A percentile compares a stretch with the other conserved stretches of the same genome.
These are phyloP conservation scores for Drosophila kikkawai DNA, from an alignment of 1,140 invertebrate species.

Conservation along the genomic window DNA sequence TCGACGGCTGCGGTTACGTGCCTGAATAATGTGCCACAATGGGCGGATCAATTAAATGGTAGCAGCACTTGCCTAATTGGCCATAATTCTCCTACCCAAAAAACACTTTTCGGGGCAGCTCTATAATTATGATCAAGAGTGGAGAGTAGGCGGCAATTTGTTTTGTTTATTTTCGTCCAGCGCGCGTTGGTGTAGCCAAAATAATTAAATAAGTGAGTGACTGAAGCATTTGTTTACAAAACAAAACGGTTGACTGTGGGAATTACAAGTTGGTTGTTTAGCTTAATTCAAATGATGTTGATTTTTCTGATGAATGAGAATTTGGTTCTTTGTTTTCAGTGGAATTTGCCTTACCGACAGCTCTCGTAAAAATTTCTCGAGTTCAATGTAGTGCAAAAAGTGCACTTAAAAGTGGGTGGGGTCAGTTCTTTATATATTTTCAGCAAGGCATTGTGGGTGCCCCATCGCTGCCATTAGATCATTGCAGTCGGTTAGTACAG, in stretches of 20 bases:
- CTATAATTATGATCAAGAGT: slow-evolving; percentile 58
- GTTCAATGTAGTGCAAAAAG: slow-evolving; percentile 54
- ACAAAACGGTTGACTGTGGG: slow-evolving; percentile 62
- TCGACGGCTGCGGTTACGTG: slow-evolving; percentile 67
- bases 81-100: slow-evolving; percentile 51
- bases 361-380: slow-evolving; percentile 4
- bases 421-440: slow-evolving; percentile 12
- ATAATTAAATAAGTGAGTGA: slow-evolving; percentile 43
- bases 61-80: slow-evolving; percentile 76
- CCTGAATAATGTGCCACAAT: slow-evolving; percentile 56
- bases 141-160: slow-evolving; percentile 52
- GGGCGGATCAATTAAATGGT: slow-evolving; percentile 67
- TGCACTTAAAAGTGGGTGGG: slow-evolving; percentile 41
- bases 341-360: slow-evolving; percentile 2
- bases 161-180: slow-evolving; percentile 36
- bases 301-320: neutral
- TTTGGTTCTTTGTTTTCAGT: neutral
- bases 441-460: slow-evolving; percentile 45
- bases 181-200: slow-evolving; percentile 42
- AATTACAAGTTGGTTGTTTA: slow-evolving; percentile 41
- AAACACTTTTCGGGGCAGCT: slow-evolving; percentile 40
- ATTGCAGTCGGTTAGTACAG: slow-evolving; percentile 34
- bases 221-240: slow-evolving; percentile 65
- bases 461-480: slow-evolving; percentile 60
- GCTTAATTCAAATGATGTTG: slow-evolving; percentile 39